A percentile compares a stretch with the other conserved stretches of the same genome.
Evolutionary conservation across 2,888 invertebrate genomes (phyloP).

Genomic region (Eledona agricola): DNA sequence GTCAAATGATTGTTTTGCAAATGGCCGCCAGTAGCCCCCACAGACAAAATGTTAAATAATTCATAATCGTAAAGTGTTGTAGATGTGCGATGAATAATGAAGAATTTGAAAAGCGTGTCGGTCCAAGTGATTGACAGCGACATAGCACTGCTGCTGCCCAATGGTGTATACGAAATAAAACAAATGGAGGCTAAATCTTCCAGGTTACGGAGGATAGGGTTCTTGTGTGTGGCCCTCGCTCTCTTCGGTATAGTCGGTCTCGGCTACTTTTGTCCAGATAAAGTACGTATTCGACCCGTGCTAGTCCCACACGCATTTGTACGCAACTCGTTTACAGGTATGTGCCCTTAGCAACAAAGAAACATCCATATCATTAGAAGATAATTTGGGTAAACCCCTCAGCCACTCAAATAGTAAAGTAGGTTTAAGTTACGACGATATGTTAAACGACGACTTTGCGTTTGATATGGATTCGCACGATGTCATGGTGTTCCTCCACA

Average conservation of each 20-base stretch:
- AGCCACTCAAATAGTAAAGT: slow-evolving; percentile 65
- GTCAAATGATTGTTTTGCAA: slow-evolving; percentile 17
- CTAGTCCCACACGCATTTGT: too few species aligned
- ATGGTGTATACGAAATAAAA: slow-evolving; percentile 82
- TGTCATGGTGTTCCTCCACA: slow-evolving; percentile 97
- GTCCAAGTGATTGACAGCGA: slow-evolving; percentile 84
- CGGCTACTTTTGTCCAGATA: slow-evolving; percentile 90
- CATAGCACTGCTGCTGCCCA: slow-evolving; percentile 79
- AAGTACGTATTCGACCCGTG: slow-evolving; percentile 72
- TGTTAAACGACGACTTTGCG: slow-evolving; percentile 85
- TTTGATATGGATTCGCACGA: slow-evolving; percentile 93
- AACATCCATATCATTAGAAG: slow-evolving; percentile 55
- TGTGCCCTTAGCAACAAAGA: slow-evolving; percentile 77
- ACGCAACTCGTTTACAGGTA: slow-evolving; percentile 65
- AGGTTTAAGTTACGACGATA: slow-evolving; percentile 85
- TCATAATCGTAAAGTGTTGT: slow-evolving; percentile 6
- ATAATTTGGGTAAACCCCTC: slow-evolving; percentile 62
- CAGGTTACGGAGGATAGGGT: slow-evolving; percentile 80
- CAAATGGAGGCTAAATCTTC: slow-evolving; percentile 86
- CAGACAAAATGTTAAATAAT: slow-evolving; percentile 1
- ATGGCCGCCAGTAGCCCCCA: slow-evolving; percentile 5
- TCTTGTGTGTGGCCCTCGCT: slow-evolving; percentile 83
- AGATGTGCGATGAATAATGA: slow-evolving; percentile 58
- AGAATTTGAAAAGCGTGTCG: slow-evolving; percentile 70
- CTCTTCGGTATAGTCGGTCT: slow-evolving; percentile 88